These are phyloP conservation scores for Diplolepis rosae DNA, from an alignment of 2,888 invertebrate species.

Conservation along the genomic window DNA sequence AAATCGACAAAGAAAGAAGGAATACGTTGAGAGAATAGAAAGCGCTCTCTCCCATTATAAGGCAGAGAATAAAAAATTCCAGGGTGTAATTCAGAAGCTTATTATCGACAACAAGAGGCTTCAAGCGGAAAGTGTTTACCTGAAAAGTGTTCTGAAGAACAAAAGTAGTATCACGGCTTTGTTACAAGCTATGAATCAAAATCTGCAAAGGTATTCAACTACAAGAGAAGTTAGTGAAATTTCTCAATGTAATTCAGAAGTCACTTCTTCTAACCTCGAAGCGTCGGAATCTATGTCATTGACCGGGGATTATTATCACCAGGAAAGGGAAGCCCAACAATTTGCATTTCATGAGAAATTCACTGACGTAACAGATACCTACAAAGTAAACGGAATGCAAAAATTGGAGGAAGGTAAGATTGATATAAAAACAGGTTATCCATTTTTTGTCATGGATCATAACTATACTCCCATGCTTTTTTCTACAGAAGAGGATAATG, in stretches of 20 bases:
- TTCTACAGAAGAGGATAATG: background rate
- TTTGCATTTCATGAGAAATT: background rate
- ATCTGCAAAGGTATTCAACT: constrained; percentile 43
- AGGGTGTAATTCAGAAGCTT: constrained; percentile 75
- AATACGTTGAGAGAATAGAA: constrained; percentile 77
- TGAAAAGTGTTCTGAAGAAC: constrained; percentile 76
- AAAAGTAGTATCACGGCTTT: constrained; percentile 75
- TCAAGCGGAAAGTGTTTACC: constrained; percentile 76
- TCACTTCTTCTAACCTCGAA: background rate
- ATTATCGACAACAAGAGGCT: constrained; percentile 74
- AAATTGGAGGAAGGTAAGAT: constrained; percentile 1
- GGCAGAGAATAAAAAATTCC: constrained; percentile 74
- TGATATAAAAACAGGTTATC: background rate
- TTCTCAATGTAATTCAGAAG: background rate
- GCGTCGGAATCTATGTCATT: background rate
- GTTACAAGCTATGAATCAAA: constrained; percentile 73
- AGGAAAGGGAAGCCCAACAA: background rate
- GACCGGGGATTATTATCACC: background rate
- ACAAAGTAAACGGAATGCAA: background rate
- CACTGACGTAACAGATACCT: background rate
- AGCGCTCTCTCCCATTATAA: constrained; percentile 73
- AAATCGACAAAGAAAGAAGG: constrained; percentile 79
- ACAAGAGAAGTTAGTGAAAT: background rate
- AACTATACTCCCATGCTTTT: background rate
- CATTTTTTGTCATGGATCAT: background rate